Base-by-base conservation (phyloP, 1,140 invertebrate species). In the Archivesica marissinica region DNA sequence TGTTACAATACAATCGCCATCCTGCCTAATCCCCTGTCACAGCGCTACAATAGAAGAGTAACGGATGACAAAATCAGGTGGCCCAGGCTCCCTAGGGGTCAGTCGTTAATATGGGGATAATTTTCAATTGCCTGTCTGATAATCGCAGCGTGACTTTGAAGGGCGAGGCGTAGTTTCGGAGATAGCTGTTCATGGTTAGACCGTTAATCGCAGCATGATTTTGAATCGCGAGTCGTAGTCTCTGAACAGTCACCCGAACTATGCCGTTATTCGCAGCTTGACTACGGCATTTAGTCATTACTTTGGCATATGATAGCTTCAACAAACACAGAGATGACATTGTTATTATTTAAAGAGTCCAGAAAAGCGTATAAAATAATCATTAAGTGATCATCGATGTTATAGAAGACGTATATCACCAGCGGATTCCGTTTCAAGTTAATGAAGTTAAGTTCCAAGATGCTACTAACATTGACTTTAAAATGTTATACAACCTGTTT, bases 31-130 rank as follows among this genome's bases (percentile, higher is more conserved):
- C n/a, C 25, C 35, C 68, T 72, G 68, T 72, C 68, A 72, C 23
- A 33, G 17, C 28, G 68, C 25, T 72, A 72, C 44, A 72, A 72
- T 30, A 72, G 44, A 30, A 2, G 44, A 50, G 68, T 72, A 72
- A 72, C 39, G 41, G 68, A 72, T 72, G 68, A 72, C 68, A 72
- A 72, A 72, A 52, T 72, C 68, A 72, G 68, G 68, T 72, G 68
- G 38, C 68, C 23, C 68, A 13, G 23, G 50, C 2, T 72, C 68
- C 68, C 68, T 72, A 72, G 68, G 68, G 68, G 68, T 33, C 68
- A 52, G 39, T n/a, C 3, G 41, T 50, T 72, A 72, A 72, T 64
- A 64, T 20, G 59, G 30, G 59, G 59, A 64, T 64, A 35, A 33
- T 17, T 64, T 64, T 64, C 59, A 35, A 25, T n/a, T 1, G 30